These are phyloP conservation scores for Emydocephalus ijimae DNA, from an alignment of 2,113 vertebrate genomes.

Conservation along the genomic window DNA sequence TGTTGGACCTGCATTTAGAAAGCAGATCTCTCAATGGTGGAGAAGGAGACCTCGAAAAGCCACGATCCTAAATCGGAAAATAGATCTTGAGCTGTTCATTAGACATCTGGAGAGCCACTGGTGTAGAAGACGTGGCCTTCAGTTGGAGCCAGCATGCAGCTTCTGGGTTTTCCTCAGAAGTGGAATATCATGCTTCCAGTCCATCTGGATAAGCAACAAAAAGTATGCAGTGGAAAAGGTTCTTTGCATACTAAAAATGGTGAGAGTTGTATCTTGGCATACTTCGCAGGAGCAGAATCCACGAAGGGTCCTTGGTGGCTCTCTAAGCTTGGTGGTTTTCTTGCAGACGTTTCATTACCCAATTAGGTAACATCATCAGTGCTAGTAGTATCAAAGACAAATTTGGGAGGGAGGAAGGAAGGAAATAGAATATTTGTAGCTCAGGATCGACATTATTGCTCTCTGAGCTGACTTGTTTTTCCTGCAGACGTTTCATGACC, in stretches of 20 bases:
- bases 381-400: no score
- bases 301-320: no score
- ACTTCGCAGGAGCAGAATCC: neutral
- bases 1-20: no score
- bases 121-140: neutral
- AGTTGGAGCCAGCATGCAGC: no score
- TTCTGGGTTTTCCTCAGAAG: neutral
- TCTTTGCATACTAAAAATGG: neutral
- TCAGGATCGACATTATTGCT: no score
- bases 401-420: no score
- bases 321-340: no score
- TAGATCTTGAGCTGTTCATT: neutral
- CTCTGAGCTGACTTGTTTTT: no score
- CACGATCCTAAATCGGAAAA: neutral
- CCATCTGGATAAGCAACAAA: neutral
- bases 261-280: neutral
- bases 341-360: no score
- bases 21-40: neutral
- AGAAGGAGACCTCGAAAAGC: neutral
- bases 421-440: no score
- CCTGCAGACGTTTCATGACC: no score
- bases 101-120: neutral
- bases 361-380: no score
- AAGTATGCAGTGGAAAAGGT: neutral
- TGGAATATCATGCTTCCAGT: neutral